phyloP scores from a whole-genome alignment of 2,888 invertebrate genomes.

The Papilio protenor region DNA sequence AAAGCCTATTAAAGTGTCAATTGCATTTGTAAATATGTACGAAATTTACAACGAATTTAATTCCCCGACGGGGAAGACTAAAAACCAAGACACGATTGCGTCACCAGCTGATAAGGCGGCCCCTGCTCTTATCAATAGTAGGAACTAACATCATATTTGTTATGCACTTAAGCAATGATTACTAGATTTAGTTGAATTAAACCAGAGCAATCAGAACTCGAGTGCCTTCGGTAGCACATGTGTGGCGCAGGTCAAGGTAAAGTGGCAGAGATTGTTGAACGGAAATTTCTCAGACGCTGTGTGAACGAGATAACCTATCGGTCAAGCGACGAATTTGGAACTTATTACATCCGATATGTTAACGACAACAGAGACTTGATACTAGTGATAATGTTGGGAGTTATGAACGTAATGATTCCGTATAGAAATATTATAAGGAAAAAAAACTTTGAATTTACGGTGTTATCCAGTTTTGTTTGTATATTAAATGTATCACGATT shows the following conservation, averaged over 20 bases:
- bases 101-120: slow-evolving; percentile 5
- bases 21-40: neutral
- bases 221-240: neutral
- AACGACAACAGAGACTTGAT: slow-evolving; percentile 11
- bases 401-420: neutral
- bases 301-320: slow-evolving; percentile 39
- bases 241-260: slow-evolving; percentile 35
- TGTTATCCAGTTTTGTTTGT: neutral
- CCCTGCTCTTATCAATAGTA: slow-evolving; percentile 20
- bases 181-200: slow-evolving; percentile 19
- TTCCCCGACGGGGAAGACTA: neutral
- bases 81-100: slow-evolving; percentile 2
- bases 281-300: slow-evolving; percentile 35
- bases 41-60: neutral
- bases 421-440: neutral
- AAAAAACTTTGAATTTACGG: too few relatives aligned
- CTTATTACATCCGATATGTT: slow-evolving; percentile 20
- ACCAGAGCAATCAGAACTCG: slow-evolving; percentile 20
- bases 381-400: neutral
- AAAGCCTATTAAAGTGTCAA: too few relatives aligned
- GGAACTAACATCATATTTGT: slow-evolving; percentile 19
- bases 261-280: slow-evolving; percentile 4
- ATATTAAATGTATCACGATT: neutral
- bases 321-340: slow-evolving; percentile 28
- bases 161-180: slow-evolving; percentile 19